These are phyloP conservation scores for Pristiophorus japonicus DNA, from an alignment of 2,113 vertebrate genomes.

Conservation along the genomic window DNA sequence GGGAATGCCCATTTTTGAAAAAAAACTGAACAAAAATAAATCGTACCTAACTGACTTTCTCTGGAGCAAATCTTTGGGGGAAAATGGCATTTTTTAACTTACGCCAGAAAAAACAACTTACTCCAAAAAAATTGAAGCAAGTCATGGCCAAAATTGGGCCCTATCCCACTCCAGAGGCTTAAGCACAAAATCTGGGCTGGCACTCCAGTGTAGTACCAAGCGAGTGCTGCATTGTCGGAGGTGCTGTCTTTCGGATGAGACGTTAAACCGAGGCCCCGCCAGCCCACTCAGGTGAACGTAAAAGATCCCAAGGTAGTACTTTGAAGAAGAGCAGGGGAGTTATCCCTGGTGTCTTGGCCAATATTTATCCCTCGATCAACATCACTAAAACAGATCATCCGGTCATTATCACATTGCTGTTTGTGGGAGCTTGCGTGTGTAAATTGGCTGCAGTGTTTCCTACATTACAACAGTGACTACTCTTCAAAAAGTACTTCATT, in stretches of 20 bases:
- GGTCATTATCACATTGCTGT: not conserved
- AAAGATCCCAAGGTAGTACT: not conserved
- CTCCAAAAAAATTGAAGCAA: no score
- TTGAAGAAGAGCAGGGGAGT: not conserved
- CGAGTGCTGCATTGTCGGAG: no score
- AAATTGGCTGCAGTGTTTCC: not conserved
- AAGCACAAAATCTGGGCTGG: not conserved
- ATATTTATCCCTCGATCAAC: not conserved
- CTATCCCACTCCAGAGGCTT: not conserved
- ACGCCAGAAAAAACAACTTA: no score
- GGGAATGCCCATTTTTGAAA: no score
- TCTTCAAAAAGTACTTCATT: not conserved
- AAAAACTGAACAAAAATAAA: no score
- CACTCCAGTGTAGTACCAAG: no score
- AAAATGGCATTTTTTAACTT: no score
- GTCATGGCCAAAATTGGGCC: no score
- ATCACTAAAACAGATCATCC: not conserved
- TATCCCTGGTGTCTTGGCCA: not conserved
- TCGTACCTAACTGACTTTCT: no score
- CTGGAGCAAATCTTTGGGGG: no score
- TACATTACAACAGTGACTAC: not conserved
- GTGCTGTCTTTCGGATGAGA: not conserved
- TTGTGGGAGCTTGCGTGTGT: no score
- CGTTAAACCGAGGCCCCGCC: not conserved
- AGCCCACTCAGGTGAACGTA: not conserved